Evolutionary conservation across 92 coral and sea anemone species (phyloP).

Genomic region (Galaxea fascicularis): DNA sequence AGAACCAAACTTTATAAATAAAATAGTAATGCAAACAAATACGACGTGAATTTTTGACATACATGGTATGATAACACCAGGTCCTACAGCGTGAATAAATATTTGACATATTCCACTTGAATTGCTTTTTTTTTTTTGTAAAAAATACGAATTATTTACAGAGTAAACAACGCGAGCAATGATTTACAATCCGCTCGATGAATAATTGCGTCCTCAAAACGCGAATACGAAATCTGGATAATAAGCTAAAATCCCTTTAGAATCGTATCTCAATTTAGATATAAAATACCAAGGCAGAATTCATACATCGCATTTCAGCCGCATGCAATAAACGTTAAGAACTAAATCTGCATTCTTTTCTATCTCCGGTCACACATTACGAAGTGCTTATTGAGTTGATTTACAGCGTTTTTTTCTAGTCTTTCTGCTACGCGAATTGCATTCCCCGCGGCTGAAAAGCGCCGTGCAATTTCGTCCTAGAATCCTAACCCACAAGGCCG

Average conservation of each 20-base stretch:
- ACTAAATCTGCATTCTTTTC: no score
- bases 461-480: neutral
- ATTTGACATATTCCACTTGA: conserved; percentile 17
- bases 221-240: neutral
- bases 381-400: no score
- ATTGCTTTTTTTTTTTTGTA: neutral
- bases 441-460: neutral
- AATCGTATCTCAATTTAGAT: neutral
- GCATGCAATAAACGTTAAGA: neutral
- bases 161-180: neutral
- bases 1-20: conserved; percentile 3
- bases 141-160: conserved; percentile 25
- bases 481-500: neutral
- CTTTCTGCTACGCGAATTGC: neutral
- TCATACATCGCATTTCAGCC: neutral
- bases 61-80: conserved; percentile 24
- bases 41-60: conserved; percentile 3
- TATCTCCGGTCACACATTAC: no score
- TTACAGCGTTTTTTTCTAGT: neutral
- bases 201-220: neutral
- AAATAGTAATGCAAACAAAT: conserved; percentile 2
- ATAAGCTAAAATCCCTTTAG: neutral
- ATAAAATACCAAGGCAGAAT: neutral
- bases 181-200: neutral
- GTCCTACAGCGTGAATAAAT: conserved; percentile 5